phyloP scores from a whole-genome alignment of 2,797 vertebrate genomes.

The Chaetophractus vellerosus region DNA sequence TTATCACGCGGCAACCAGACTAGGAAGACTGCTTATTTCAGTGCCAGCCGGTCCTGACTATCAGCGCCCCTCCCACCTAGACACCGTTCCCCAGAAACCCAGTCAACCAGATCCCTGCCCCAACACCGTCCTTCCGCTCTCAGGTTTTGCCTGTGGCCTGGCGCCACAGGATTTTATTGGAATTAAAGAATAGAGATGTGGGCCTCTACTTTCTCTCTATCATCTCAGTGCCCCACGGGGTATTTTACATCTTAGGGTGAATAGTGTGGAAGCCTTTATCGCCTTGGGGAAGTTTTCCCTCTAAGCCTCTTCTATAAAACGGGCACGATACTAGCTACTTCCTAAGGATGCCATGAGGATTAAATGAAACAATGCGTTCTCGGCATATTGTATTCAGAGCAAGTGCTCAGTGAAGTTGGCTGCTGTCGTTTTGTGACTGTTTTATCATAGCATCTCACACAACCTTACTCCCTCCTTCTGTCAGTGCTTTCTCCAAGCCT shows the following conservation, averaged over 20 bases:
- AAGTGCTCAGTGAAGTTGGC: background rate
- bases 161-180: fast-evolving
- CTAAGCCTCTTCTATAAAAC: background rate
- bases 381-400: background rate
- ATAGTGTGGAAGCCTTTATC: background rate
- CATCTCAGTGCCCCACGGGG: background rate
- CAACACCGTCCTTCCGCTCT: background rate
- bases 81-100: background rate
- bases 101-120: background rate
- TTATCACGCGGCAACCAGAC: background rate
- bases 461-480: background rate
- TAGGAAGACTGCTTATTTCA: too few relatives aligned
- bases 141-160: background rate
- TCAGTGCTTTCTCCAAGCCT: background rate
- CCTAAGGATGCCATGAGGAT: background rate
- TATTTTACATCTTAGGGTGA: background rate
- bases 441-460: background rate
- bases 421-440: background rate
- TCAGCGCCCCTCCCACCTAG: background rate
- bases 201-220: background rate
- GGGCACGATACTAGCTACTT: background rate
- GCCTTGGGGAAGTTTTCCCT: background rate
- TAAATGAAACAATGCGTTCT: background rate
- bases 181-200: background rate
- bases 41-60: background rate